Percentiles rank a stretch among this genome's conserved stretches.
Evolutionary conservation across 2,113 vertebrate genomes (phyloP).

Genomic region (Passer domesticus): DNA sequence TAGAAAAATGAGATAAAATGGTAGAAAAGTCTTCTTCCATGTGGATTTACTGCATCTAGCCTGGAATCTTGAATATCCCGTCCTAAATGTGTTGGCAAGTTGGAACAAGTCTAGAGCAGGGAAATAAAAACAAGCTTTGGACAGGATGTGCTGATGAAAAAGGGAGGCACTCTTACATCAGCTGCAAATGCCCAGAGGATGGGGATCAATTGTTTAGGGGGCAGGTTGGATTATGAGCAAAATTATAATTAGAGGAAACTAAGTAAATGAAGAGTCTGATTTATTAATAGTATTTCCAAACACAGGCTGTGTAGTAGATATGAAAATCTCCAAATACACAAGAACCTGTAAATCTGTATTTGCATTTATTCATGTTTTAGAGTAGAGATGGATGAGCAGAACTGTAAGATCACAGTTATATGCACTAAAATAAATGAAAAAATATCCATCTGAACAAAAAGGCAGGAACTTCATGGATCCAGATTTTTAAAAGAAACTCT

Average conservation of each 20-base stretch:
- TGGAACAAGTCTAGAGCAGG: neutral
- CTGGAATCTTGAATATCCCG: neutral
- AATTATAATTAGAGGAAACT: conserved; percentile 26
- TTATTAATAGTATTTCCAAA: neutral
- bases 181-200: conserved; percentile 20
- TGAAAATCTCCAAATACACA: neutral
- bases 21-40: neutral
- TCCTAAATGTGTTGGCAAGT: neutral
- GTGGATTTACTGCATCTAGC: neutral
- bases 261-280: neutral
- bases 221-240: neutral
- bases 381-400: neutral
- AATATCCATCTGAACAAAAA: neutral
- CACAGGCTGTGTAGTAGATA: neutral
- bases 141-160: conserved; percentile 42
- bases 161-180: conserved; percentile 46
- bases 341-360: neutral
- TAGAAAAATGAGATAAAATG: neutral
- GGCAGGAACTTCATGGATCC: neutral
- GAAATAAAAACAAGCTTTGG: conserved; percentile 8
- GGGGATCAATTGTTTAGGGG: neutral
- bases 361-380: neutral
- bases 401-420: neutral
- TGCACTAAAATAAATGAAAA: neutral
- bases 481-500: neutral